Conservation (phyloP, 2,888 invertebrate genomes). For the Oscheius sp. region DNA sequence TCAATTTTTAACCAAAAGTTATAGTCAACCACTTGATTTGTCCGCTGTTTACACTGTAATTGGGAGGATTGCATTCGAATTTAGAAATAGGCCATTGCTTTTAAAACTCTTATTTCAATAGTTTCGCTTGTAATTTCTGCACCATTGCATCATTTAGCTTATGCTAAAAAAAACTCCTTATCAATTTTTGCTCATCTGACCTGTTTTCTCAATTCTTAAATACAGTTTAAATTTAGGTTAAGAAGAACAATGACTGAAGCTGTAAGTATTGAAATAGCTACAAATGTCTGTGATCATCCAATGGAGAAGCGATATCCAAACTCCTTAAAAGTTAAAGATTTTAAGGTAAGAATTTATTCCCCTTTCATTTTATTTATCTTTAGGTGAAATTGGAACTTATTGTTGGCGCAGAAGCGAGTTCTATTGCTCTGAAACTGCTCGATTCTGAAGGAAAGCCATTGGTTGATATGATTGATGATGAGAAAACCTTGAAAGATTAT, state of each 20-base stretch:
- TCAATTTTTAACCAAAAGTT: not conserved
- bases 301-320: conserved; percentile 53
- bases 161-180: no score
- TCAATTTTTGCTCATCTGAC: no score
- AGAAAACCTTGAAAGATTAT: conserved; percentile 44
- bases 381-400: conserved; percentile 57
- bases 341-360: conserved; percentile 42
- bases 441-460: conserved; percentile 46
- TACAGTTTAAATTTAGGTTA: not conserved
- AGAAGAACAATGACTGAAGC: conserved; percentile 14
- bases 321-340: conserved; percentile 36
- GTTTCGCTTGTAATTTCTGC: no score
- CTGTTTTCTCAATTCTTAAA: no score
- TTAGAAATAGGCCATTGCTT: not conserved
- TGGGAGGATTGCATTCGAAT: not conserved
- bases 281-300: conserved; percentile 53
- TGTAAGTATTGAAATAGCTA: conserved; percentile 41
- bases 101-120: not conserved
- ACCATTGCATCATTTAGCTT: no score
- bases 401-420: conserved; percentile 52
- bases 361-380: not conserved
- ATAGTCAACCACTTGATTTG: no score
- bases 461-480: conserved; percentile 41
- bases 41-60: not conserved
- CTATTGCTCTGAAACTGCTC: conserved; percentile 47